Percentiles rank a stretch among this genome's conserved stretches.
phyloP scores from a whole-genome alignment of 2,113 vertebrate species.

The Scopus umbretta region DNA sequence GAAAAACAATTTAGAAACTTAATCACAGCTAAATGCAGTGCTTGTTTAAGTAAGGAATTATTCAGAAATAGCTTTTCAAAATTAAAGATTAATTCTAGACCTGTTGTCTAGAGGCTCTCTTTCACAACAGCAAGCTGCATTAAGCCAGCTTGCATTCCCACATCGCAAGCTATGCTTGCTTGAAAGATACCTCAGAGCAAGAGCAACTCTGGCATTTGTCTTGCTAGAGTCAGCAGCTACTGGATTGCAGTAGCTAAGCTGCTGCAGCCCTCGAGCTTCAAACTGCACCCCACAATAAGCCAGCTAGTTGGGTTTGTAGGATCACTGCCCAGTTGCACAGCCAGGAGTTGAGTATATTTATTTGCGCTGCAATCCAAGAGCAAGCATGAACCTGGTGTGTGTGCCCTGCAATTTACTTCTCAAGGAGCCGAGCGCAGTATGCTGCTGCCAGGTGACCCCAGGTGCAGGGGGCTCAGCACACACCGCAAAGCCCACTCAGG shows the following conservation, averaged over 20 bases:
- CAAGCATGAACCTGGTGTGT: not conserved
- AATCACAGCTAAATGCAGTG: conserved; percentile 4
- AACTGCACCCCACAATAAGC: not conserved
- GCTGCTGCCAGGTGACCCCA: not conserved
- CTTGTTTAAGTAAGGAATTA: not conserved
- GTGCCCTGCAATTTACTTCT: not conserved
- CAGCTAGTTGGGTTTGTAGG: not conserved
- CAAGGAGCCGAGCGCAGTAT: rapidly evolving
- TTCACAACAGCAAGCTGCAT: not conserved
- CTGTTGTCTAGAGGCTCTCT: not conserved
- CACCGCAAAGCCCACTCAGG: not conserved
- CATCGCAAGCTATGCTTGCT: not conserved
- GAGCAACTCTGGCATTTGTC: not conserved
- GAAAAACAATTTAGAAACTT: conserved; percentile 35
- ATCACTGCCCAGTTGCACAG: not conserved
- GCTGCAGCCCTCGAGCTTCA: not conserved
- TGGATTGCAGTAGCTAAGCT: not conserved
- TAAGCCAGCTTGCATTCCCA: not conserved
- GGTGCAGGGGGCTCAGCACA: not conserved
- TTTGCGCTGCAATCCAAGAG: rapidly evolving
- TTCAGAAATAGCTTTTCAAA: not conserved
- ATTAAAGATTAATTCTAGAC: not conserved
- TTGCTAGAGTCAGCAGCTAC: not conserved
- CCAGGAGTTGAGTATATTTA: not conserved
- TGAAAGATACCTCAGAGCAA: not conserved